Evolutionary conservation across 2,797 vertebrate species (phyloP), one percentile per base, ranked within the genome.

Genomic region (Sebastes glaucus): DNA sequence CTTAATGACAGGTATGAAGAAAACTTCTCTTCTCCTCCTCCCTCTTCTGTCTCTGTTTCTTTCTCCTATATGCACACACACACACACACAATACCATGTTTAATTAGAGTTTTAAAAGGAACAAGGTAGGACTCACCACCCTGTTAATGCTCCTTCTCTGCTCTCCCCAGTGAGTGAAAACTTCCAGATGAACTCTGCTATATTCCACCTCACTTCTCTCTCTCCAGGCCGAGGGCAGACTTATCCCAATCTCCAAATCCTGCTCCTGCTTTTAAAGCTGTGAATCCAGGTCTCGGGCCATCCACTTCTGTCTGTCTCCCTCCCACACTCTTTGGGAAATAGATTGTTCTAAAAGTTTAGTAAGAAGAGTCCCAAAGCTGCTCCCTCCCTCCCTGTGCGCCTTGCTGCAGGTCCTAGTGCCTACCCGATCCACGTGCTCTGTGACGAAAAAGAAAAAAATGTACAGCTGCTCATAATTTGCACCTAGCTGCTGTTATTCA

Each of bases 281-380:
- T 87, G 93, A 92, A 89, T 93, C 91, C 92, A 93, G 92, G 87
- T 93, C 89, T 84, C 35, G 18, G 89, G 85, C 89, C 94, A 94
- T 95, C 89, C 89, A 93, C 93, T 88, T 86, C 82, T 89, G 86
- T 84, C 88, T 92, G 84, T 88, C 93, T 92, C 89, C 84, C 92
- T 94, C 91, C 91, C 91, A 90, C 92, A 92, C 91, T 95, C 93
- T 92, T 92, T 94, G 89, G 90, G 89, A 95, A 95, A 95, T 93
- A 93, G 93, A 94, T 95, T 95, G 94, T 94, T 96, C 90, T 89
- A 90, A 95, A 96, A 96, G 89, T 96, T 96, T 92, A 90, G 87
- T 76, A 85, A 89, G 83, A 88, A 77, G 83, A 89, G 87, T 90
- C 91, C 87, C 88, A 89, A 88, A 71, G 89, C 92, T 93, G 71